A percentile compares a stretch with the other conserved stretches of the same genome.
Evolutionary conservation across 1,140 invertebrate genomes (phyloP).

Genomic region (Saxidomus purpurata): DNA sequence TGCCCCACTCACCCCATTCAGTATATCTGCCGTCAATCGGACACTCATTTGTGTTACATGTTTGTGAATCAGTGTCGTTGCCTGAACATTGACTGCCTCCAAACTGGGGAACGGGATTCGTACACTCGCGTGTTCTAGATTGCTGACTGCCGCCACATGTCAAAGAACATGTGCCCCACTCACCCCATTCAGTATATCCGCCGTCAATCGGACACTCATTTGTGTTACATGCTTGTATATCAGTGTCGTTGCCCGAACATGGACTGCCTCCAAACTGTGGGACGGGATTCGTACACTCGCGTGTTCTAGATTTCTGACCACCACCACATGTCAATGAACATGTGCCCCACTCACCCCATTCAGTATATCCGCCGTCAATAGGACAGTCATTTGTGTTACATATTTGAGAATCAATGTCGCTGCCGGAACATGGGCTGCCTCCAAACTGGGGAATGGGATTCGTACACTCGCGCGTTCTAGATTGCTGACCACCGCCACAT

Average conservation of each 20-base stretch:
- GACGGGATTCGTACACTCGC: conserved; percentile 2
- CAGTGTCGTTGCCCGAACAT: conserved; percentile 68
- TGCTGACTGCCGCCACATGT: conserved; percentile 20
- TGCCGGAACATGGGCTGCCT: conserved; percentile 64
- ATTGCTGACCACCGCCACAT: conserved; percentile 67
- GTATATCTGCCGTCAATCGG: conserved; percentile 68
- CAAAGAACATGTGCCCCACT: conserved; percentile 2
- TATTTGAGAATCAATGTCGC: conserved; percentile 30
- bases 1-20: conserved; percentile 10
- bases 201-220: conserved; percentile 38
- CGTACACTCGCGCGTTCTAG: conserved; percentile 60
- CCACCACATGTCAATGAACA: neutral
- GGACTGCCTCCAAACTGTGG: neutral
- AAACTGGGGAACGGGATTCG: neutral
- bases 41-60: conserved; percentile 44
- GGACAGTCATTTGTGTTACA: conserved; percentile 68
- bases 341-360: neutral
- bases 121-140: neutral
- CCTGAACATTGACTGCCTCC: neutral
- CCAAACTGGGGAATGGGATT: conserved; percentile 65
- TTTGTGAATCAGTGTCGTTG: conserved; percentile 11
- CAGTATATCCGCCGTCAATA: conserved; percentile 19
- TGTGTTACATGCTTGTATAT: conserved; percentile 68
- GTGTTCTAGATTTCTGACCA: neutral
- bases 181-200: conserved; percentile 39